Evolutionary conservation across 2,888 invertebrate genomes (phyloP).

Genomic region (Zaprionus obscuricornis): DNA sequence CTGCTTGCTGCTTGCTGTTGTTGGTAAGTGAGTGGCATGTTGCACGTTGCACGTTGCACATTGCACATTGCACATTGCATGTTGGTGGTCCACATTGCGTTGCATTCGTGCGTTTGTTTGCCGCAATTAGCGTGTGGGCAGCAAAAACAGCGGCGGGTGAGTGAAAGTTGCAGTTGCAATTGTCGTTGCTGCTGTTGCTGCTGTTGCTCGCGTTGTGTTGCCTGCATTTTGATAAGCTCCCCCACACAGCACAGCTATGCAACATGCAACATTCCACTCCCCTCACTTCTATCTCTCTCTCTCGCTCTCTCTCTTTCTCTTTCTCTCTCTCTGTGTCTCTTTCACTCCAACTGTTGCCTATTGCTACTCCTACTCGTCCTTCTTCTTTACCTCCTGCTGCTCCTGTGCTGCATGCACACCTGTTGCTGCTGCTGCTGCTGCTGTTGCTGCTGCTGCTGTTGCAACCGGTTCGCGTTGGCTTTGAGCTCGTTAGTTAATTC

Average conservation of each 20-base stretch:
- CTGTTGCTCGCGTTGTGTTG: conserved; percentile 26
- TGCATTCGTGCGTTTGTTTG: conserved; percentile 69
- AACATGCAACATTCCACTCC: no score
- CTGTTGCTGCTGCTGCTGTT: conserved; percentile 19
- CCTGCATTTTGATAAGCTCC: conserved; percentile 54
- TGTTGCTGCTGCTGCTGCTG: conserved; percentile 41
- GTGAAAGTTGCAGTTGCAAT: conserved; percentile 54
- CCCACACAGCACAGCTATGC: conserved; percentile 17
- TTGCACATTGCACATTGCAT: conserved; percentile 46
- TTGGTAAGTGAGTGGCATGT: conserved; percentile 66
- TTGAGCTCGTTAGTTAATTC: conserved; percentile 76
- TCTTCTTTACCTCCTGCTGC: no score
- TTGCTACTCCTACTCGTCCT: no score
- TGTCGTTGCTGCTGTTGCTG: not conserved
- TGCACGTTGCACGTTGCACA: conserved; percentile 52
- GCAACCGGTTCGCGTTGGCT: conserved; percentile 51
- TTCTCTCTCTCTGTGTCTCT: not conserved
- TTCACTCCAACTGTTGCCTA: conserved; percentile 4
- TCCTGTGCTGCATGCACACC: conserved; percentile 50
- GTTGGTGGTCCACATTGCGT: conserved; percentile 70
- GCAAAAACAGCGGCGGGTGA: conserved; percentile 37
- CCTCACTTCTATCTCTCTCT: not conserved
- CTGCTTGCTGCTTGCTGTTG: conserved; percentile 1
- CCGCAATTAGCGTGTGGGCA: conserved; percentile 77
- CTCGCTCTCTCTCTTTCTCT: not conserved